phyloP scores from a whole-genome alignment of 2,797 vertebrate species.

The Pseudomugil tenellus region DNA sequence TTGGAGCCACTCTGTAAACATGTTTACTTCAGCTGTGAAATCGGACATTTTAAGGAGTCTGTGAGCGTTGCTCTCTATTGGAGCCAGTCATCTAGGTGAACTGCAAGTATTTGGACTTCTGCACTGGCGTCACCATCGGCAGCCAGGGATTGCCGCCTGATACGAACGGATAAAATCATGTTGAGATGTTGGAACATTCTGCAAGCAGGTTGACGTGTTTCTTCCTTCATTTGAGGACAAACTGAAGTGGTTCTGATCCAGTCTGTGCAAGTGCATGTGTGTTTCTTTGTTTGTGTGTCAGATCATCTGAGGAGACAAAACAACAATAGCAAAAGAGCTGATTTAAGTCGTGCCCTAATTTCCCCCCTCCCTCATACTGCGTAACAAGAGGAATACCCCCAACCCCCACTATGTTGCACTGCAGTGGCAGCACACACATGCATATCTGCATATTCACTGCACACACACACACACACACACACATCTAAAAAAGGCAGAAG shows the following conservation, averaged over 20 bases:
- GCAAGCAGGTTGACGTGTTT: background rate
- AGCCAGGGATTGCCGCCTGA: no score
- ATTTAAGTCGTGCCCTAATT: conserved; percentile 66
- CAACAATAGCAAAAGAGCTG: conserved; percentile 61
- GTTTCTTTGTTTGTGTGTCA: conserved; percentile 13
- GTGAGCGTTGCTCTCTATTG: no score
- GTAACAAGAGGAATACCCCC: conserved; percentile 66
- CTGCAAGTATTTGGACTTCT: no score
- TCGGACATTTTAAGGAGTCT: no score
- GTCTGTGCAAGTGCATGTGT: conserved; percentile 8
- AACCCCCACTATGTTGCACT: conserved; percentile 62
- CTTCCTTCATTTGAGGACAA: background rate
- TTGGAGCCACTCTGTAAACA: no score
- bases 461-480: background rate
- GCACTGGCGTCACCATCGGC: no score
- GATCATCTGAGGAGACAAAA: conserved; percentile 36
- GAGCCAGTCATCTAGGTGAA: no score
- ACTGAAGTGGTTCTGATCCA: background rate
- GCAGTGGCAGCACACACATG: conserved; percentile 26
- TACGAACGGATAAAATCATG: background rate
- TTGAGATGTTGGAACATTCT: background rate
- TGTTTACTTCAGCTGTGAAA: no score
- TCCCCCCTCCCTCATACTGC: conserved; percentile 58
- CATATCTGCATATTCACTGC: background rate
- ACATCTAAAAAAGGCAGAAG: conserved; percentile 4